Conservation (phyloP, 2,113 vertebrate genomes). For the Solenodon paradoxus region DNA sequence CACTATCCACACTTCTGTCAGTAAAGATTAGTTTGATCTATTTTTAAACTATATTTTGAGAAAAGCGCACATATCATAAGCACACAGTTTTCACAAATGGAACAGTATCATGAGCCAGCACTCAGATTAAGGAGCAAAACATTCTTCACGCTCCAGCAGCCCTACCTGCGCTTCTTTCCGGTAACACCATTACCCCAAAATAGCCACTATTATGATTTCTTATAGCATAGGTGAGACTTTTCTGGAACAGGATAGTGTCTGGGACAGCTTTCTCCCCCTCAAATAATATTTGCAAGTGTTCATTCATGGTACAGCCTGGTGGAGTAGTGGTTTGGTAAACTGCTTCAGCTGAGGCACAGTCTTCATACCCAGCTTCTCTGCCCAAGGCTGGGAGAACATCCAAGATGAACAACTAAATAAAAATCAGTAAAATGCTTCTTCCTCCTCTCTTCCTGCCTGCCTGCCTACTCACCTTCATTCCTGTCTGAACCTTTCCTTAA, state of each 20-base stretch:
- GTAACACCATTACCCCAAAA: neutral
- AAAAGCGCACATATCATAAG: neutral
- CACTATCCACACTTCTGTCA: neutral
- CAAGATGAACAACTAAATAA: too few species aligned
- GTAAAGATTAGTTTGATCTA: neutral
- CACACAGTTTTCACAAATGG: neutral
- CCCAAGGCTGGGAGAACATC: too few species aligned
- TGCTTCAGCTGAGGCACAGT: too few species aligned
- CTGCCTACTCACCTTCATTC: too few species aligned
- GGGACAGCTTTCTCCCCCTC: too few species aligned
- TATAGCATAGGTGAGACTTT: neutral
- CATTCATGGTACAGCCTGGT: too few species aligned
- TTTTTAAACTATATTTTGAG: neutral
- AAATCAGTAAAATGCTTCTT: too few species aligned
- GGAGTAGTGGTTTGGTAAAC: too few species aligned
- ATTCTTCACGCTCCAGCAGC: neutral
- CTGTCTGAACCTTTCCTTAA: too few species aligned
- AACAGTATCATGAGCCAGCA: neutral
- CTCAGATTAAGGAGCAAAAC: neutral
- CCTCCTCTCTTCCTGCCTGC: too few species aligned
- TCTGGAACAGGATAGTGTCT: neutral
- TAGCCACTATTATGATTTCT: neutral
- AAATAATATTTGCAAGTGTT: neutral
- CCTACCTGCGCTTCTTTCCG: neutral
- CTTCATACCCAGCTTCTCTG: too few species aligned